These are phyloP conservation scores for Salvelinus alpinus DNA, from an alignment of 2,113 vertebrate species.

Conservation along the genomic window DNA sequence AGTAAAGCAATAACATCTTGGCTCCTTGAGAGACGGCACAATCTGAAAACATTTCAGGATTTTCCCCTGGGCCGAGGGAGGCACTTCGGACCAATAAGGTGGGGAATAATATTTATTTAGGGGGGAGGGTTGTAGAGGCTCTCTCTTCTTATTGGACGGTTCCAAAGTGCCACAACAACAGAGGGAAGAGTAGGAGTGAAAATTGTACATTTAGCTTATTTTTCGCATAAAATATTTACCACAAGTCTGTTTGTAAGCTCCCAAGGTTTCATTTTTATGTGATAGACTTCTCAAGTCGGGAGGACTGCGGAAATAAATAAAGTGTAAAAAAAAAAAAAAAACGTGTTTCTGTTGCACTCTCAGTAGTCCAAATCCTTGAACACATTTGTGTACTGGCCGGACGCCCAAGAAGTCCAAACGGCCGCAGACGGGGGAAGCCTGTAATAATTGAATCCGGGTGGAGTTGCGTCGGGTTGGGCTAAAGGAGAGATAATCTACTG, in stretches of 20 bases:
- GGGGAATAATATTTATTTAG: slow-evolving; percentile 36
- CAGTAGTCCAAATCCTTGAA: slow-evolving; percentile 37
- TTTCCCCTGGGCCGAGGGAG: too few species aligned
- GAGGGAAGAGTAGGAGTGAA: slow-evolving; percentile 14
- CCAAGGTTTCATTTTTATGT: slow-evolving; percentile 49
- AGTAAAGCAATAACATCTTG: slow-evolving; percentile 18
- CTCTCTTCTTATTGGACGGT: slow-evolving; percentile 1
- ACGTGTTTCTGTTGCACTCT: slow-evolving; percentile 22
- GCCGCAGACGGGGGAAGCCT: slow-evolving; percentile 40
- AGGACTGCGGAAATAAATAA: slow-evolving; percentile 1
- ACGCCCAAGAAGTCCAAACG: slow-evolving; percentile 41
- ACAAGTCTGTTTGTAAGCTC: slow-evolving; percentile 28
- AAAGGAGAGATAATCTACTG: slow-evolving; percentile 62
- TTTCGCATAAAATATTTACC: slow-evolving; percentile 55
- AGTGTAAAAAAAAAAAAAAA: background rate
- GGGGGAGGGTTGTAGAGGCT: slow-evolving; percentile 19
- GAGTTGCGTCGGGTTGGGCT: slow-evolving; percentile 60
- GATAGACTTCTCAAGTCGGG: slow-evolving; percentile 51
- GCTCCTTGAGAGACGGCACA: slow-evolving; percentile 29
- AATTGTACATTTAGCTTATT: slow-evolving; percentile 44
- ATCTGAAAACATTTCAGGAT: slow-evolving; percentile 40
- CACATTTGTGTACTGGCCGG: slow-evolving; percentile 37
- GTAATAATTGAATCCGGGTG: slow-evolving; percentile 65
- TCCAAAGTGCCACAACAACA: background rate
- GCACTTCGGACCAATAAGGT: slow-evolving; percentile 14